These are phyloP conservation scores for Drosophila bifasciata DNA, from an alignment of 1,140 invertebrate genomes.

Conservation along the genomic window DNA sequence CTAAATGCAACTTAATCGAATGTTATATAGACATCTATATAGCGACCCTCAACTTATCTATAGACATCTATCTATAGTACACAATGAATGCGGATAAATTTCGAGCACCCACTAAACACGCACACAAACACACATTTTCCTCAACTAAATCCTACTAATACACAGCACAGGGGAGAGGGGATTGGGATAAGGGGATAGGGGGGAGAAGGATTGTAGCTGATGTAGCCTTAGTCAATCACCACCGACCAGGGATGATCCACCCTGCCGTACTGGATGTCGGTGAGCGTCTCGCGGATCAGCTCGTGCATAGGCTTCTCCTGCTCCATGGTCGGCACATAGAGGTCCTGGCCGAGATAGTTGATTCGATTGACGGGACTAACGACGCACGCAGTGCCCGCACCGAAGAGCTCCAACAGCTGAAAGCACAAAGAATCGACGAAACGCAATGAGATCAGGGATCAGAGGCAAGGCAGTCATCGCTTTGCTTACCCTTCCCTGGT, in stretches of 20 bases:
- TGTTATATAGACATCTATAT: slow-evolving; percentile 10
- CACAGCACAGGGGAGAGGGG: slow-evolving; percentile 31
- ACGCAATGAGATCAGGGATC: background rate
- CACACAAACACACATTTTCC: slow-evolving; percentile 28
- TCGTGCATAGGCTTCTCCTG: slow-evolving; percentile 88
- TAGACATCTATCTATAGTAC: slow-evolving; percentile 33
- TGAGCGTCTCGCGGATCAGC: slow-evolving; percentile 89
- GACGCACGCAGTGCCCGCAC: slow-evolving; percentile 96
- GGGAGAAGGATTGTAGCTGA: too few species aligned
- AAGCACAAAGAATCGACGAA: background rate
- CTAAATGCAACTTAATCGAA: slow-evolving; percentile 42
- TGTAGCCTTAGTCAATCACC: slow-evolving; percentile 75
- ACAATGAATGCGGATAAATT: slow-evolving; percentile 52
- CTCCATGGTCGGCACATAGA: slow-evolving; percentile 91
- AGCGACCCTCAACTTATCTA: slow-evolving; percentile 6
- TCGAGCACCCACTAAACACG: slow-evolving; percentile 62
- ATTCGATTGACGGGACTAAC: slow-evolving; percentile 95
- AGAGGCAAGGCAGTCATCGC: too few species aligned
- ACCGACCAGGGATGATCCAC: slow-evolving; percentile 91
- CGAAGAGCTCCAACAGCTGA: slow-evolving; percentile 96
- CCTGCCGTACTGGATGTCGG: slow-evolving; percentile 94
- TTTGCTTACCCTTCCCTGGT: slow-evolving; percentile 92
- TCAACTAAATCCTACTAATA: slow-evolving; percentile 74
- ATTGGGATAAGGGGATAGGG: background rate
- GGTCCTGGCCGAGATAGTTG: slow-evolving; percentile 87